Conservation (phyloP, 2,113 vertebrate species). For the Lophura nycthemera region DNA sequence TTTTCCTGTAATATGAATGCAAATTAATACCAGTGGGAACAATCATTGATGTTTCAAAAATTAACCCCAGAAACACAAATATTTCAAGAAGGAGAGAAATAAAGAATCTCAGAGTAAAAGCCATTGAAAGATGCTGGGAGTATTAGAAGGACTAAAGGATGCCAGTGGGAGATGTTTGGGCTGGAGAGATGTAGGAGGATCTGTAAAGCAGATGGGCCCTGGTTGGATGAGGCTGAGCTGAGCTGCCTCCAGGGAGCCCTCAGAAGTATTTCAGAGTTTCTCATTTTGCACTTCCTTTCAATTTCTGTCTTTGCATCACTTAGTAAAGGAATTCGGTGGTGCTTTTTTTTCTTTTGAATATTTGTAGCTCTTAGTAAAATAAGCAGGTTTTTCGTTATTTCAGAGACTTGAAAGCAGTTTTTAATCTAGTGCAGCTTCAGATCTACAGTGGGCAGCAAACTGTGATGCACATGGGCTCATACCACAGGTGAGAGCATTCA, state of each 20-base stretch:
- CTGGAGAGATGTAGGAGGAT: not conserved
- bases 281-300: not conserved
- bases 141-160: not conserved
- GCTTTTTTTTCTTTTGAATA: not conserved
- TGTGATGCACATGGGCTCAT: too few species aligned
- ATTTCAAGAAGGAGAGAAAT: not conserved
- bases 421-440: not conserved
- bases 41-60: not conserved
- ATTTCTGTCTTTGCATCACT: not conserved
- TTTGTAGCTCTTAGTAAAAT: not conserved
- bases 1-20: not conserved
- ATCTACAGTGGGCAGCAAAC: not conserved
- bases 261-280: not conserved
- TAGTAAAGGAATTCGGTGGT: not conserved
- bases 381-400: accelerated
- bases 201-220: accelerated
- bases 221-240: too few species aligned
- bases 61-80: not conserved
- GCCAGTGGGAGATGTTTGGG: not conserved
- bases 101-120: not conserved
- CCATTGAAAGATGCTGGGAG: not conserved
- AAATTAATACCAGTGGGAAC: not conserved
- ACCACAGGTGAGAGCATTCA: too few species aligned
- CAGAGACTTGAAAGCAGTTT: not conserved
- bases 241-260: not conserved